These are phyloP conservation scores for Pachypeltis micranthus DNA, from an alignment of 1,140 invertebrate genomes.

Conservation along the genomic window DNA sequence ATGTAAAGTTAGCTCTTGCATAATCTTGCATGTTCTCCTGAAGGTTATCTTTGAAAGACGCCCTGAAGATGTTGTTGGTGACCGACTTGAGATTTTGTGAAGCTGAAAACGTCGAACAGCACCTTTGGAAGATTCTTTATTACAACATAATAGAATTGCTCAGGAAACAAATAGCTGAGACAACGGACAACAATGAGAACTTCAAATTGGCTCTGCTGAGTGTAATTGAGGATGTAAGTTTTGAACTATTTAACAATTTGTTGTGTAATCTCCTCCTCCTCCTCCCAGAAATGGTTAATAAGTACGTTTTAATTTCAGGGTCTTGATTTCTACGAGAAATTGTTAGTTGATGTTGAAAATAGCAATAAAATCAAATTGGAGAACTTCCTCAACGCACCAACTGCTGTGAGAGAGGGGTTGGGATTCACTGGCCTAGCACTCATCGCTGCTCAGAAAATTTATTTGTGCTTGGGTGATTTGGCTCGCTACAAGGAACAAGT, in stretches of 20 bases:
- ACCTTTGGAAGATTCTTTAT: constrained; percentile 84
- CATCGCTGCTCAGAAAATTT: constrained; percentile 73
- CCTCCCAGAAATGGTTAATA: too few species aligned
- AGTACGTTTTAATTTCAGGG: constrained; percentile 41
- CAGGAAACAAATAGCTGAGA: constrained; percentile 47
- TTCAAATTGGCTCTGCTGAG: constrained; percentile 54
- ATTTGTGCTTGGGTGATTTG: constrained; percentile 81
- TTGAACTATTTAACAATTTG: background rate
- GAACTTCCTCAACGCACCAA: constrained; percentile 38
- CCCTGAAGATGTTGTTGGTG: constrained; percentile 59
- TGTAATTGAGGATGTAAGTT: constrained; percentile 56
- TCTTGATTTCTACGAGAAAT: constrained; percentile 59
- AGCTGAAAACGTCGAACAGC: constrained; percentile 75
- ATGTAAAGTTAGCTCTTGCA: too few species aligned
- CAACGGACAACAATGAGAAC: constrained; percentile 41
- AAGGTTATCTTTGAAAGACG: constrained; percentile 59
- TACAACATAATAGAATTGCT: constrained; percentile 81
- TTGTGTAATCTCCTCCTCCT: constrained; percentile 3
- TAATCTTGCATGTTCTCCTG: too few species aligned
- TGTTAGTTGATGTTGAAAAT: constrained; percentile 59
- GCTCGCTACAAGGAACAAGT: constrained; percentile 77
- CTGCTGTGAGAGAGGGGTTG: constrained; percentile 43
- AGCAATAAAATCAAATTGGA: constrained; percentile 62
- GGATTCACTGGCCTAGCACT: constrained; percentile 61
- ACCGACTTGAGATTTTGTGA: constrained; percentile 80